Conservation (phyloP, 2,797 vertebrate species). For the Rhynchonycteris naso region DNA sequence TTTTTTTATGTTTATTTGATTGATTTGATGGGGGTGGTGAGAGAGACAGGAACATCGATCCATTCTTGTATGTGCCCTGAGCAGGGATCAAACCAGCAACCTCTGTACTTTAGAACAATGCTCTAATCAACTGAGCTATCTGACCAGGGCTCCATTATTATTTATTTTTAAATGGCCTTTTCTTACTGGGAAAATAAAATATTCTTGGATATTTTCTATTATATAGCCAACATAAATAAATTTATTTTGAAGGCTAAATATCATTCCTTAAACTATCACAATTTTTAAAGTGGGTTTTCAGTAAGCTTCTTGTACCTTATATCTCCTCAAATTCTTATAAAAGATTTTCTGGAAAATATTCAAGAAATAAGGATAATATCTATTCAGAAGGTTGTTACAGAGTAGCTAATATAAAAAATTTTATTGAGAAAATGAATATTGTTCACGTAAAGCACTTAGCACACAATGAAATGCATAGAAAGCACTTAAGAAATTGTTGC, state of each 20-base stretch:
- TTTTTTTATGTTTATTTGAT: background rate
- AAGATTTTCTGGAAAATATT: conserved; percentile 28
- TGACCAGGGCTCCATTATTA: background rate
- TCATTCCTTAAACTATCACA: background rate
- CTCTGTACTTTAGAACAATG: no score
- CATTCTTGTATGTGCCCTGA: no score
- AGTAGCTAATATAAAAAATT: conserved; percentile 19
- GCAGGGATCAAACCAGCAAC: no score
- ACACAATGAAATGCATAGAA: background rate
- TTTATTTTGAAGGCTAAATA: conserved; percentile 2
- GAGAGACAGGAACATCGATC: no score
- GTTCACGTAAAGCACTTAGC: conserved; percentile 11
- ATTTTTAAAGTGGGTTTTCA: conserved; percentile 7
- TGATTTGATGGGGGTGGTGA: no score
- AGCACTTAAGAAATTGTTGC: background rate
- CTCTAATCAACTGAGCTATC: no score
- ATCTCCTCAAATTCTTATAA: conserved; percentile 10
- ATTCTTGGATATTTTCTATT: background rate
- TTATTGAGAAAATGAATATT: conserved; percentile 38
- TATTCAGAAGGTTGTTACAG: background rate
- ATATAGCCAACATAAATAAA: background rate
- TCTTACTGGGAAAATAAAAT: conserved; percentile 31
- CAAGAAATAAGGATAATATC: background rate
- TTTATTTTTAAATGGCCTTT: background rate
- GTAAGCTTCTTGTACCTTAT: background rate